Evolutionary conservation across 2,113 vertebrate species (phyloP), one percentile per base, ranked within the genome.

Genomic region (Vicugna pacos): DNA sequence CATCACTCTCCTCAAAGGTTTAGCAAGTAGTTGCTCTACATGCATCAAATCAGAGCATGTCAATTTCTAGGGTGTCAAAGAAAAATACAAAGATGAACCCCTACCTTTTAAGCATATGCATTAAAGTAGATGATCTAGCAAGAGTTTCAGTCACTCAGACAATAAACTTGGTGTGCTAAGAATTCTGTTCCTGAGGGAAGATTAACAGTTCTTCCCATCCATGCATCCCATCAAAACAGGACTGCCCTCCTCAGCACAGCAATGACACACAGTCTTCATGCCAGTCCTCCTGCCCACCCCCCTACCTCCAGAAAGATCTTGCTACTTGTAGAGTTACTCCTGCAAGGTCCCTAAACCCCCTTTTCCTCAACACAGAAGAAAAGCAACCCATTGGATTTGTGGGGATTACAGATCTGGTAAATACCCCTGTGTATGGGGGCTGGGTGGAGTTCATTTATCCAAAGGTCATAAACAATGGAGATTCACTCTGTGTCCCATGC

Each of bases 161-260:
- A 84, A 79, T 38, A 8, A 58, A 92, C 5, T 42, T 35, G 30
- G 20, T 69, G 54, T 85, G 14, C 3, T 56, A 48, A 93, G 38
- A 89, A 80, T 46, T 48, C 77, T 85, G 19, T 35, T 82, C 24
- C 4, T 67, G 16, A 56, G 10, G 42, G 35, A 85, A 80, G 32
- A 16, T 35, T 58, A 54, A 28, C 38, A 52, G 10, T 35, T 26
- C 52, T 85, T 75, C 67, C 22, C 9, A 64, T 17, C 16, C 70
- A 14, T 11, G 16, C 2, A 5, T 2, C 22, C 35, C 3, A 1
- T 46, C 69, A 32, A 13, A 13, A 20, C 3, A 67, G 22, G 12
- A 5, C 32, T 75, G 26, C 50, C 64, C n/a, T 79, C 20, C 13
- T 24, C 46, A 26, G 5, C 16, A 83, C 42, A 28, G 4, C 32